A percentile compares a stretch with the other conserved stretches of the same genome.
phyloP scores from a whole-genome alignment of 2,888 invertebrate species.

The Drosophila lutescens region DNA sequence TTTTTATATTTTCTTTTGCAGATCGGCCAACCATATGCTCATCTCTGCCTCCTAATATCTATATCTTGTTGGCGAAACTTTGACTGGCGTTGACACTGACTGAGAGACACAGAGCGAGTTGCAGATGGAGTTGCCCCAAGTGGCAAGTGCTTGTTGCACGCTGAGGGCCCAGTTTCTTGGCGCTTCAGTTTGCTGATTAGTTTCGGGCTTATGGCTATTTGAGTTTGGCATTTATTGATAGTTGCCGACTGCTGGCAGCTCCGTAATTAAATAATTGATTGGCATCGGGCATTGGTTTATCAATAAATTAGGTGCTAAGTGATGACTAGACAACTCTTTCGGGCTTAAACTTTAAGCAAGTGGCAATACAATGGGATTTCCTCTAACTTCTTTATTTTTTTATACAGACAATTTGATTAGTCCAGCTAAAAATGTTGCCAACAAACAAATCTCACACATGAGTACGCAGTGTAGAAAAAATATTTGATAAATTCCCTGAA shows the following conservation, averaged over 20 bases:
- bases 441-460: constrained; percentile 55
- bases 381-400: neutral
- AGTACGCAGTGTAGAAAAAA: constrained; percentile 24
- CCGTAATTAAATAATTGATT: constrained; percentile 62
- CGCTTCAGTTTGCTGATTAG: constrained; percentile 63
- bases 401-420: constrained; percentile 8
- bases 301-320: constrained; percentile 51
- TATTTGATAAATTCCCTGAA: constrained; percentile 34
- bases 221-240: constrained; percentile 59
- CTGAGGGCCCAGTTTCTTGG: constrained; percentile 42
- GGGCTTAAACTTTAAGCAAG: constrained; percentile 25
- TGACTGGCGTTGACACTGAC: constrained; percentile 32
- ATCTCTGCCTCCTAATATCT: constrained; percentile 8
- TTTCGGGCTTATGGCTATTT: constrained; percentile 63
- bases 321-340: constrained; percentile 15
- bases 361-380: constrained; percentile 20
- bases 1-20: neutral
- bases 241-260: constrained; percentile 32
- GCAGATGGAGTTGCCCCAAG: constrained; percentile 22
- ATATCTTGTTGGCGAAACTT: constrained; percentile 14
- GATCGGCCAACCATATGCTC: neutral
- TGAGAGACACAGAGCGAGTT: constrained; percentile 14
- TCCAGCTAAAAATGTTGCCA: constrained; percentile 24
- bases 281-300: constrained; percentile 39
- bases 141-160: constrained; percentile 34